These are phyloP conservation scores for Turdus rufiventris DNA, from an alignment of 2,113 vertebrate genomes.

Conservation along the genomic window DNA sequence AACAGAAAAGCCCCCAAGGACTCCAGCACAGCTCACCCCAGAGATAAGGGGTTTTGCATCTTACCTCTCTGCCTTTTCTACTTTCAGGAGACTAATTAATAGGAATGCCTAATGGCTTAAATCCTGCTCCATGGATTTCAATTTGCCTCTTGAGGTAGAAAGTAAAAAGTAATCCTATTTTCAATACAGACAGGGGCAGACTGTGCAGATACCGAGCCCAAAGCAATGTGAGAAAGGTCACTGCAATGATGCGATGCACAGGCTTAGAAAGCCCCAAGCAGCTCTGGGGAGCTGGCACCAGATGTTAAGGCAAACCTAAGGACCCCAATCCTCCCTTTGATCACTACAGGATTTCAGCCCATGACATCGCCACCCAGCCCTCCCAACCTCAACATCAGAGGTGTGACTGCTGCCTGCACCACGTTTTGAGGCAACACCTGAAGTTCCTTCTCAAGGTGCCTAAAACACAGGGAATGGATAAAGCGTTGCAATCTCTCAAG, in stretches of 20 bases:
- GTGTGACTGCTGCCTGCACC: accelerated
- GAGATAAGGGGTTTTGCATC: not conserved
- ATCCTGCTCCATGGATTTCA: not conserved
- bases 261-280: not conserved
- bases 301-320: not conserved
- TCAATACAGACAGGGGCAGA: not conserved
- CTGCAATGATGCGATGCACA: accelerated
- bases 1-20: not conserved
- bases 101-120: not conserved
- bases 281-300: not conserved
- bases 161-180: constrained; percentile 3
- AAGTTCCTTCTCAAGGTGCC: not conserved
- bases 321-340: not conserved
- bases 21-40: not conserved
- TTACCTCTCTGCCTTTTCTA: not conserved
- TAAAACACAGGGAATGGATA: not conserved
- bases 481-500: not conserved
- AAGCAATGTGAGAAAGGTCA: not conserved
- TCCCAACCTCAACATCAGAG: not conserved
- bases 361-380: not conserved
- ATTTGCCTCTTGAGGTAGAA: not conserved
- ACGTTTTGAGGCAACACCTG: not conserved
- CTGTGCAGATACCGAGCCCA: not conserved
- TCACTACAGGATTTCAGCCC: not conserved
- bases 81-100: not conserved